A percentile compares a stretch with the other conserved stretches of the same genome.
Evolutionary conservation across 2,797 vertebrate genomes (phyloP).

Genomic region (Discoglossus pictus): DNA sequence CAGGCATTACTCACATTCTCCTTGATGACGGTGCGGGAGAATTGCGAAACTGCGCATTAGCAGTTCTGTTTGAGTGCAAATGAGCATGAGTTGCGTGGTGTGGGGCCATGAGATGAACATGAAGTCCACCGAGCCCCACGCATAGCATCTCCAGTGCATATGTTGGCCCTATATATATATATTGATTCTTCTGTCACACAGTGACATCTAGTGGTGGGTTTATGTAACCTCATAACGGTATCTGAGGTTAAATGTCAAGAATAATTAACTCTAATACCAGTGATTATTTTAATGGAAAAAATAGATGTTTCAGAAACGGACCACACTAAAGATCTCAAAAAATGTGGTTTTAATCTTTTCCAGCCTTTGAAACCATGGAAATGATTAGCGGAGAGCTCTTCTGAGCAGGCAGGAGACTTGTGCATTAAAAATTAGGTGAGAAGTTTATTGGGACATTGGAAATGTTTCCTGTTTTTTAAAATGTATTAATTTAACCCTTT

Average conservation of each 20-base stretch:
- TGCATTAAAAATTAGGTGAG: constrained; percentile 34
- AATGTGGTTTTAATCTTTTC: constrained; percentile 18
- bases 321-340: constrained; percentile 8
- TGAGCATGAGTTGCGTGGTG: too few relatives aligned
- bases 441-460: constrained; percentile 12
- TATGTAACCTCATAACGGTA: background rate
- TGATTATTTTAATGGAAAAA: constrained; percentile 4
- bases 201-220: background rate
- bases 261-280: constrained; percentile 19
- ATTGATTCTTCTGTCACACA: too few relatives aligned
- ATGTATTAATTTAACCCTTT: constrained; percentile 22
- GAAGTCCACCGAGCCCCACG: too few relatives aligned
- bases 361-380: constrained; percentile 8
- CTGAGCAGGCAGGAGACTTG: background rate
- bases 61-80: too few relatives aligned
- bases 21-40: too few relatives aligned
- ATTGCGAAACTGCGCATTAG: too few relatives aligned
- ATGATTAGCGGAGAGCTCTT: background rate
- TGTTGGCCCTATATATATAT: too few relatives aligned
- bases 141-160: too few relatives aligned
- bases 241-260: constrained; percentile 14
- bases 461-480: constrained; percentile 21
- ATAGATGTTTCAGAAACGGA: background rate
- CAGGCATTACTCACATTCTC: too few relatives aligned
- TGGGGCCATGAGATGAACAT: too few relatives aligned